Evolutionary conservation across 2,888 invertebrate species (phyloP), one percentile per base, ranked within the genome.

Genomic region (Macrosiphum euphorbiae): DNA sequence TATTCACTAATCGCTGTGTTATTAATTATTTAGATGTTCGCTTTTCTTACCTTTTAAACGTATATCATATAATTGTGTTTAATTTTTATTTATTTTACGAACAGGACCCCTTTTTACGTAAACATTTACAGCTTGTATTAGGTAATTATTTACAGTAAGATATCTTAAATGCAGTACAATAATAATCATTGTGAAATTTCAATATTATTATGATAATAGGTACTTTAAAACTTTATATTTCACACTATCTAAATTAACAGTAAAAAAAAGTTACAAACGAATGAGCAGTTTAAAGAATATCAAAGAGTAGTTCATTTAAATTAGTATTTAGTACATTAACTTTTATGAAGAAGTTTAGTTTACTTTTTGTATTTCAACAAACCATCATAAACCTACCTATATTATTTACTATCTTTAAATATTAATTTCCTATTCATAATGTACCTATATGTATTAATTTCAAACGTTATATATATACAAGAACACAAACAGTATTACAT

Each of bases 151-250:
- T 47, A 47, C 47, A 47, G 47, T 47, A 47, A 47, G 11, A 47
- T 47, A 47, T 11, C 47, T 47, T 47, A 47, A 47, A 47, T 47
- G 11, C 11, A 47, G 47, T 47, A 47, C 47, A 47, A 47, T 47
- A 47, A 8, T 26, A 58, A 26, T 89, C 58, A 47, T n/a, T 61
- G 61, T 89, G 44, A 20, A 89, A 52, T 44, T 44, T 5, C 44
- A 44, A 44, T 44, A 44, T 44, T 58, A 44, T 47, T 89, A 61
- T n/a, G n/a, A 58, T 44, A 89, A 61, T 61, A 61, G 41, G n/a
- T 89, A n/a, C 28, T 28, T 86, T 5, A n/a, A 86, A 58, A 89
- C n/a, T 89, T 89, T 44, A 61, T 89, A 61, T 61, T 89, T 89
- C 10, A 58, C 44, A 44, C 44, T 55, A 41, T 88, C 26, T 58